Percentiles rank a stretch among this genome's conserved stretches.
Evolutionary conservation across 2,888 invertebrate genomes (phyloP).

Genomic region (Apeira syringaria): DNA sequence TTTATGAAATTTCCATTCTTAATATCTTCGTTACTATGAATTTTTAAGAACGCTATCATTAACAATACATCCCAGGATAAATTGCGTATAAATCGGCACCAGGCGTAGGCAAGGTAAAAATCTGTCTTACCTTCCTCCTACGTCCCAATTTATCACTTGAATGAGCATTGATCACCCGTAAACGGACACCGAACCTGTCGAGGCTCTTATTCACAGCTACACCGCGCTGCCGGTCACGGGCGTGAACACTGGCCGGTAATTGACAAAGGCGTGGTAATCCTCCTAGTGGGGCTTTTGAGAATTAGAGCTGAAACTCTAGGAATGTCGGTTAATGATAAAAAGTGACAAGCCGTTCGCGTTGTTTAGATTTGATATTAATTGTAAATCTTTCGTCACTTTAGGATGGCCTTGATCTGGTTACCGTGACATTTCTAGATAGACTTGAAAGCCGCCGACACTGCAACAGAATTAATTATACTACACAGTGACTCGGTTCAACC

Average conservation of each 20-base stretch:
- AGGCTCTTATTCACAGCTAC: conserved; percentile 27
- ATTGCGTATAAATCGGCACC: conserved; percentile 10
- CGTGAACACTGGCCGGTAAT: conserved; percentile 1
- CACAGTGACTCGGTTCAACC: no score
- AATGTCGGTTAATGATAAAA: background rate
- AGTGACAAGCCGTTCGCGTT: no score
- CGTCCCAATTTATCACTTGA: conserved; percentile 35
- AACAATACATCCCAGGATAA: no score
- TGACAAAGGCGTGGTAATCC: conserved; percentile 12
- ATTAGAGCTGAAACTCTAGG: background rate
- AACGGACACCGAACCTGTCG: conserved; percentile 29
- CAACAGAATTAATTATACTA: no score
- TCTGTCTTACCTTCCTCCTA: conserved; percentile 16
- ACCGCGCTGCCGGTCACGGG: conserved; percentile 1
- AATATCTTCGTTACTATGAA: no score
- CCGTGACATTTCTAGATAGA: no score
- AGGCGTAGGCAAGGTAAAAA: conserved; percentile 14
- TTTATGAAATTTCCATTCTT: no score
- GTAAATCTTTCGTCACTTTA: background rate
- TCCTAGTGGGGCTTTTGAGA: conserved; percentile 1
- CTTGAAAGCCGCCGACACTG: no score
- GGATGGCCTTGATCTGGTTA: no score
- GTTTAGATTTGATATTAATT: no score
- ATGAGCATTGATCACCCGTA: conserved; percentile 36
- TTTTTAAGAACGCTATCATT: no score